Evolutionary conservation across 2,113 vertebrate species (phyloP), one percentile per base, ranked within the genome.

Genomic region (Plectropomus leopardus): DNA sequence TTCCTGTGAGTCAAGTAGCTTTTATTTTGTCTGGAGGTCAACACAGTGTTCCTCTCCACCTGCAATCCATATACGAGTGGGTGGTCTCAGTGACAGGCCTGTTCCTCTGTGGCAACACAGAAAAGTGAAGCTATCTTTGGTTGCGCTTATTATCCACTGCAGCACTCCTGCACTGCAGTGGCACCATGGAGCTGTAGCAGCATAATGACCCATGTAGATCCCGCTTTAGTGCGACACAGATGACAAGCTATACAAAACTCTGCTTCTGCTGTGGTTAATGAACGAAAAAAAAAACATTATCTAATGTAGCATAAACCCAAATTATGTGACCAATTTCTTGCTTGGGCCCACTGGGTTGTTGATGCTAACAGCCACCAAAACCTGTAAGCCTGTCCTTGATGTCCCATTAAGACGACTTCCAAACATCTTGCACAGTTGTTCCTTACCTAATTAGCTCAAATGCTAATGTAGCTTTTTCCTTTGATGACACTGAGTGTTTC

Each of bases 141-240:
- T 42, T 0, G 23, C 15, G 71, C 61, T 82, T 72, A 45, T 83
- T 83, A 79, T 76, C 70, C 51, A 0, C 51, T 67, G 66, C 66
- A 66, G 60, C 60, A 28, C 68, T 70, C n/a, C 54, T 42, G 71
- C 70, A 36, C 50, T 74, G 76, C 58, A n/a, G 45, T 11, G 71
- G 64, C 16, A 50, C 42, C 53, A 0, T 34, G 74, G 50, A 8
- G 15, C 64, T 66, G 4, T 1, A 3, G 71, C 63, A 45, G 30
- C 28, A 67, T 70, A 78, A 89, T 53, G 60, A 65, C 74, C 57
- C 42, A 0, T 47, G 65, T 40, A 50, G 69, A 76, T 65, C 64
- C 44, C 30, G 50, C n/a, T 84, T 61, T 67, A 70, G 26, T 51
- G 40, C n/a, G 1, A 57, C 48, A 26, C 51, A n/a, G 34, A 74